These are phyloP conservation scores for Oscheius sp. DNA, from an alignment of 2,888 invertebrate genomes.

Conservation along the genomic window DNA sequence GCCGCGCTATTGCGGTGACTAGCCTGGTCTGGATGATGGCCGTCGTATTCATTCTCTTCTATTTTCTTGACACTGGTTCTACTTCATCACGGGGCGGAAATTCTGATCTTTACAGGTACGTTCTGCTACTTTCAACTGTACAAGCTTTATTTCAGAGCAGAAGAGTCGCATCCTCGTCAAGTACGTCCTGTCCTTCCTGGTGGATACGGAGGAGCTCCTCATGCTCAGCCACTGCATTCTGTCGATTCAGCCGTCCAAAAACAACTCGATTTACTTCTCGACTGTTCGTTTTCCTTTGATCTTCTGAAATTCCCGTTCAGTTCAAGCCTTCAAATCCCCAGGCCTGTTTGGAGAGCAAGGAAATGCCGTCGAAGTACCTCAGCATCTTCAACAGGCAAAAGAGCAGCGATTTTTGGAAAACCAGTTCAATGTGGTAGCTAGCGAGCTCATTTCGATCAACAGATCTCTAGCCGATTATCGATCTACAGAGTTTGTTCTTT, in stretches of 20 bases:
- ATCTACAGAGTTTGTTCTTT: slow-evolving; percentile 42
- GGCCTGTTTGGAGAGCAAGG: slow-evolving; percentile 67
- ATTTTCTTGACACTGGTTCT: slow-evolving; percentile 64
- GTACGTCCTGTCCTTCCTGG: slow-evolving; percentile 10
- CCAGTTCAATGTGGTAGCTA: slow-evolving; percentile 84
- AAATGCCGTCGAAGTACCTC: slow-evolving; percentile 63
- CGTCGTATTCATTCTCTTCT: slow-evolving; percentile 69
- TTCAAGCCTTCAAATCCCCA: slow-evolving; percentile 49
- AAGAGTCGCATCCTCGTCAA: slow-evolving; percentile 8
- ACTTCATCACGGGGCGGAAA: neutral
- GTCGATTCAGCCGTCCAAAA: slow-evolving; percentile 29
- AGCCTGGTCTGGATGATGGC: slow-evolving; percentile 72
- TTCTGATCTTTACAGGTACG: neutral
- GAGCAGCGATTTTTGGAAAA: slow-evolving; percentile 77
- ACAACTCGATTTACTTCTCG: slow-evolving; percentile 17
- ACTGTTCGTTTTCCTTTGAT: slow-evolving; percentile 18
- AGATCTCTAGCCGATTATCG: slow-evolving; percentile 90
- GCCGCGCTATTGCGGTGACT: slow-evolving; percentile 71
- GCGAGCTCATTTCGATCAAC: slow-evolving; percentile 96
- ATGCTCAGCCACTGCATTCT: slow-evolving; percentile 16
- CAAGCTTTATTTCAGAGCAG: neutral
- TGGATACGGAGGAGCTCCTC: neutral
- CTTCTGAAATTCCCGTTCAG: slow-evolving; percentile 33
- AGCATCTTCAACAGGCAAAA: slow-evolving; percentile 56
- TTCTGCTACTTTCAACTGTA: neutral